Conservation (phyloP, 2,888 invertebrate species). For the Sipha maydis region DNA sequence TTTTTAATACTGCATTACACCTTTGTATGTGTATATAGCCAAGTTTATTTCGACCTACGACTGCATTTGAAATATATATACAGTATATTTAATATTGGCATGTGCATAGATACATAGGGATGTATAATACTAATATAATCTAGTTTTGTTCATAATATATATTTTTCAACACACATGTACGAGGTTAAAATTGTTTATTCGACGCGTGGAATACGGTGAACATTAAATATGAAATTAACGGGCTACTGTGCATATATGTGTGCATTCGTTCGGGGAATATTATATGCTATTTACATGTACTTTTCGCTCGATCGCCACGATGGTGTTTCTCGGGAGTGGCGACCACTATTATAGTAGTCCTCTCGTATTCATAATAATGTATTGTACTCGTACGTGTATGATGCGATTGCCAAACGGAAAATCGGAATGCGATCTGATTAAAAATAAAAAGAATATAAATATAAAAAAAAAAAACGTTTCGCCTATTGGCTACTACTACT, state of each 20-base stretch:
- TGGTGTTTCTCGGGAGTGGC: neutral
- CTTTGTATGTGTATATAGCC: neutral
- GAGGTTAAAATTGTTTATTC: neutral
- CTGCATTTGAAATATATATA: neutral
- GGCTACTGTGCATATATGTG: neutral
- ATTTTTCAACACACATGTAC: neutral
- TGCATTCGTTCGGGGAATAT: neutral
- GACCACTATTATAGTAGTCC: neutral
- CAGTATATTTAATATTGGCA: neutral
- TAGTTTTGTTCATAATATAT: neutral
- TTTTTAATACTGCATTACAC: neutral
- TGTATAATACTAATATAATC: neutral
- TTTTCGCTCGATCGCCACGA: neutral
- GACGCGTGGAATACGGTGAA: slow-evolving; percentile 6
- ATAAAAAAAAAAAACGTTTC: slow-evolving; percentile 43
- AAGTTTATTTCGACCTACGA: neutral
- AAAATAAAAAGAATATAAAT: neutral
- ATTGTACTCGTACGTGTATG: neutral
- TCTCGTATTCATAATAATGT: neutral
- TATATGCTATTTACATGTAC: neutral
- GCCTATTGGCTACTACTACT: slow-evolving; percentile 39
- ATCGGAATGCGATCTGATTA: slow-evolving; percentile 54
- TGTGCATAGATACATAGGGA: neutral
- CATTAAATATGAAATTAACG: slow-evolving; percentile 20
- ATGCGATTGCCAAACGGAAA: slow-evolving; percentile 43